phyloP scores from a whole-genome alignment of 2,113 vertebrate species.

The Edolisoma coerulescens region DNA sequence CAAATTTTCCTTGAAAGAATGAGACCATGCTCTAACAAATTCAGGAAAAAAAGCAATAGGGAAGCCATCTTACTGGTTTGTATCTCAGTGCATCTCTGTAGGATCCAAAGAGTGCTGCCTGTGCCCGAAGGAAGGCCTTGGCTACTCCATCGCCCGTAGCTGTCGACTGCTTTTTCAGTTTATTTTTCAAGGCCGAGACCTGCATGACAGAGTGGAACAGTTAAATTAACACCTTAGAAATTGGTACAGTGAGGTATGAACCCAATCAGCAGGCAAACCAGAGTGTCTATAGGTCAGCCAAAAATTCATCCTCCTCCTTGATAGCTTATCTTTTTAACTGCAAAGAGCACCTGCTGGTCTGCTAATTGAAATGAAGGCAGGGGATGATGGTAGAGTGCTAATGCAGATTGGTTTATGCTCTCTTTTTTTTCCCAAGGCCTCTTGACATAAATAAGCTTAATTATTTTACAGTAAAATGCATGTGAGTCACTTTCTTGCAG shows the following conservation, averaged over 20 bases:
- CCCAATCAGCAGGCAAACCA: slow-evolving; percentile 88
- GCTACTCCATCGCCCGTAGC: slow-evolving; percentile 92
- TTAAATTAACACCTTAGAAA: slow-evolving; percentile 97
- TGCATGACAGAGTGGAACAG: slow-evolving; percentile 80
- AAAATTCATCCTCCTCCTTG: slow-evolving; percentile 76
- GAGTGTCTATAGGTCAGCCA: slow-evolving; percentile 88
- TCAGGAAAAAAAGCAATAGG: not conserved
- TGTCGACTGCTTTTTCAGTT: slow-evolving; percentile 98
- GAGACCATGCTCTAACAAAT: not conserved
- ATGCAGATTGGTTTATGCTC: slow-evolving; percentile 77
- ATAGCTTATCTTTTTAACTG: slow-evolving; percentile 82
- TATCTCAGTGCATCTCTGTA: slow-evolving; percentile 96
- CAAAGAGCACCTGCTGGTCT: slow-evolving; percentile 90
- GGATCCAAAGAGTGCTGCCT: slow-evolving; percentile 93
- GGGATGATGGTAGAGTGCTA: slow-evolving; percentile 70
- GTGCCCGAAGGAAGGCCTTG: slow-evolving; percentile 88
- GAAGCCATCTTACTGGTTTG: slow-evolving; percentile 85
- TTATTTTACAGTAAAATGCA: slow-evolving; percentile 80
- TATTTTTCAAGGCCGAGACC: slow-evolving; percentile 94
- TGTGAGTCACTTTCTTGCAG: slow-evolving; percentile 35
- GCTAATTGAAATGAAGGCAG: slow-evolving; percentile 89
- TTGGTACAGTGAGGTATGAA: slow-evolving; percentile 84
- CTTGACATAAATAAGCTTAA: slow-evolving; percentile 91
- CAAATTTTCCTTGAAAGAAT: not conserved
- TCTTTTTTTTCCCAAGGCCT: slow-evolving; percentile 76